Base-by-base conservation (phyloP, 2,113 vertebrate species). In the Fulica atra region DNA sequence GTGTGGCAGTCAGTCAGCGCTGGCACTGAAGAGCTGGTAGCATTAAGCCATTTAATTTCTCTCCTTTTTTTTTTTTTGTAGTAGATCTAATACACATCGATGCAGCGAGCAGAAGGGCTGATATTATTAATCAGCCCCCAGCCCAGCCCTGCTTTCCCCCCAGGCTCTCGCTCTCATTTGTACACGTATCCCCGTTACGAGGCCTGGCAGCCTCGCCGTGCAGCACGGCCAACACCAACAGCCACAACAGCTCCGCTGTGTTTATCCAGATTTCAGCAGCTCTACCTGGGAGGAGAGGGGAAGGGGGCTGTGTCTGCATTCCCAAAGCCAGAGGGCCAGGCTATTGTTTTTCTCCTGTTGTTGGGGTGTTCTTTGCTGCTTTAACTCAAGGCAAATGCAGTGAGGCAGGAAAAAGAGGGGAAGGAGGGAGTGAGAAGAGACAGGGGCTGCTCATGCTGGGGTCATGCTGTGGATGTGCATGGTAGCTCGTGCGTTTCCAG, bases 151-250 rank as follows among this genome's bases (percentile, higher is more conserved):
- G 93, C 44, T 23, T 96, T 95, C 96, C 91, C 44, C 66, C 46
- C 90, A 88, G 95, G 95, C 86, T 87, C 8, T 94, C 56, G 89
- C 97, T 94, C 95, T 96, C 56, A 12, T 93, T 88, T 96, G 95
- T 95, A 97, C 98, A 96, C 70, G 36, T 97, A 97, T 97, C 97
- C 98, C 97, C 70, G 84, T 97, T 98, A 96, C 97, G 96, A 96
- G 94, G 63, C 92, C 96, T 98, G 98, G 98, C 98, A 96, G 93
- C 94, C 92, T 31, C 2, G 1, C 2, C 14, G 7, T 2, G 10
- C 77, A 83, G 88, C 83, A 13, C 31, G 33, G 98, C 98, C 98
- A 98, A 98, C 96, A 97, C 76, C 96, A 98, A 98, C 96, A 98
- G 96, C 96, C 96, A 65, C 90, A 95, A 82, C 96, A 70, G 96